Base-by-base conservation (phyloP, 2,113 vertebrate species). In the Leptobrachium ailaonicum region DNA sequence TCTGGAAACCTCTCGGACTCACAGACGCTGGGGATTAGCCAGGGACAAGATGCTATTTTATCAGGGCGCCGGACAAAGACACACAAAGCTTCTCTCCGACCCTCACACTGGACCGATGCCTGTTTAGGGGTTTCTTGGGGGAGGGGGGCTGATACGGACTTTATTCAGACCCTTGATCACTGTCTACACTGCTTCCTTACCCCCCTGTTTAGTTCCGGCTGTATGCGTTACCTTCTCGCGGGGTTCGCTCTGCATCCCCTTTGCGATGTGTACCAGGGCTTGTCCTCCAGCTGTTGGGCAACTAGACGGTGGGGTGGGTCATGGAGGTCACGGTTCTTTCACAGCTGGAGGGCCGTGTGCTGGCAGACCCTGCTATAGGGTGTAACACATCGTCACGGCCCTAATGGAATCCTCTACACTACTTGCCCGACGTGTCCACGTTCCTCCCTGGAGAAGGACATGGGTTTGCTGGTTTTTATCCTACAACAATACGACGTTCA, bases 101-200 rank as follows among this genome's bases (percentile, higher is more conserved):
- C 20, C 20, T 13, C 56, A 78, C 76, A 78, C 69, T 81, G 79
- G 64, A 81, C 79, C 75, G 71, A 69, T 81, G 69, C 79, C 67
- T 40, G 50, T 80, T 43, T 74, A 56, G 64, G 41, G 13, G 6
- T 73, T 47, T 47, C 60, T 56, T 56, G 20, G 20, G 20, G 20
- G 20, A 44, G 62, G 68, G 7, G 63, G 58, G 50, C 20, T 69
- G 41, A 45, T 75, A 2, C 3, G 54, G 64, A 75, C 64, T 44
- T 68, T 69, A 54, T 12, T 56, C 44, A 43, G 63, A 73, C 47
- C 45, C 71, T 73, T 42, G 3, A 11, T 45, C 2, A 9, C 54
- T 73, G 47, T 58, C 47, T 32, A 67, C 50, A 50, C 64, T 50
- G 20, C 50, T 72, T 50, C 13, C 14, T 20, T 7, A n/a, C n/a